These are phyloP conservation scores for Poicephalus meyeri DNA, from an alignment of 2,113 vertebrate species.

Conservation along the genomic window DNA sequence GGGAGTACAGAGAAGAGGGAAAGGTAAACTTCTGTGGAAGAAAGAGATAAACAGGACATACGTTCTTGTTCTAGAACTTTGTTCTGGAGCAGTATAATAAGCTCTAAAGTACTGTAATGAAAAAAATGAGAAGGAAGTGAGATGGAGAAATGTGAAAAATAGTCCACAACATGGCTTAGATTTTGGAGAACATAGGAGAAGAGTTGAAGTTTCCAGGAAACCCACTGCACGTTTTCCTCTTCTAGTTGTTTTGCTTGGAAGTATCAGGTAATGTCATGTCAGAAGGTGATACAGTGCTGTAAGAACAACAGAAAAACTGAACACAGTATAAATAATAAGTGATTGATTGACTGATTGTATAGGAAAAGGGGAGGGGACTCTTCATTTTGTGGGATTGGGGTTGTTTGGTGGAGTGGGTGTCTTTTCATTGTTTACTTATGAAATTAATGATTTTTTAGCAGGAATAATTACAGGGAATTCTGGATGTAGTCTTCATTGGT, in stretches of 20 bases:
- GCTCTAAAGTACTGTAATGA: background rate
- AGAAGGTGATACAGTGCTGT: background rate
- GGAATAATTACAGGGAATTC: background rate
- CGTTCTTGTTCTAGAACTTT: background rate
- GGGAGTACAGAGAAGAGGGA: background rate
- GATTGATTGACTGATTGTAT: background rate
- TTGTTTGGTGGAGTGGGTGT: background rate
- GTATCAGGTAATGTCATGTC: background rate
- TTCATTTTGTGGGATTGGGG: background rate
- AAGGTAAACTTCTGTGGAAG: background rate
- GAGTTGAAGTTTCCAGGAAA: background rate
- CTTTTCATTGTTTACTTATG: background rate
- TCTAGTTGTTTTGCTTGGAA: background rate
- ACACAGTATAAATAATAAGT: background rate
- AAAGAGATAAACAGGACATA: background rate
- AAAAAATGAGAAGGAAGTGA: background rate
- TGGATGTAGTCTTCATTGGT: background rate
- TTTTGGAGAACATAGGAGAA: background rate
- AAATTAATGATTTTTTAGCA: background rate
- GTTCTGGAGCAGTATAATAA: background rate
- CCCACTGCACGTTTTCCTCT: background rate
- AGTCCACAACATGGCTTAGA: background rate
- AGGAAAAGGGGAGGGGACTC: background rate
- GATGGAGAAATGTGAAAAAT: background rate
- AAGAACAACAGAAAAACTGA: background rate